Percentiles rank a stretch among this genome's conserved stretches.
Evolutionary conservation across 2,888 invertebrate species (phyloP).

Genomic region (Clostera curtula): DNA sequence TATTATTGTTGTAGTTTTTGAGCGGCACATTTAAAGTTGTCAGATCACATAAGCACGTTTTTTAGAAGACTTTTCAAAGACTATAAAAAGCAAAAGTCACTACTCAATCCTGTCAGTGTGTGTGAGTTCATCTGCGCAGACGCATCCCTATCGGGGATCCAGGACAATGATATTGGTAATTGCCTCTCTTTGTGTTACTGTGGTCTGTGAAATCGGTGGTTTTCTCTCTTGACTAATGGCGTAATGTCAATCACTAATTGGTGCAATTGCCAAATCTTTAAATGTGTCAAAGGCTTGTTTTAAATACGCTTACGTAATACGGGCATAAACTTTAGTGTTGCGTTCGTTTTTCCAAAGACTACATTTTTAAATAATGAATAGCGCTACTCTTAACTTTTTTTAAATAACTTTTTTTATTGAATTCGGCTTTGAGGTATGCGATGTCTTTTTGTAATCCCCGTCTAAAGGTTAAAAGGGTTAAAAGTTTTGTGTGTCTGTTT

Average conservation of each 20-base stretch:
- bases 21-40: constrained; percentile 26
- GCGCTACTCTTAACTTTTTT: too few species aligned
- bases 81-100: constrained; percentile 59
- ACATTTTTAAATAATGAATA: too few species aligned
- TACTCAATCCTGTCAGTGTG: constrained; percentile 43
- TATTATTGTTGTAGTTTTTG: constrained; percentile 1
- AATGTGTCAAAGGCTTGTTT: too few species aligned
- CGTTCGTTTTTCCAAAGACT: too few species aligned
- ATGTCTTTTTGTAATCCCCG: too few species aligned
- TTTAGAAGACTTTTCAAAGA: constrained; percentile 52
- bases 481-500: too few species aligned
- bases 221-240: constrained; percentile 3
- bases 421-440: too few species aligned
- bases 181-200: constrained; percentile 22
- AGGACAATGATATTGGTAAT: constrained; percentile 53
- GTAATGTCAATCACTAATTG: constrained; percentile 4
- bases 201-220: constrained; percentile 26
- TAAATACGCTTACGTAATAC: too few species aligned
- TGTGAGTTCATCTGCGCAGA: constrained; percentile 38
- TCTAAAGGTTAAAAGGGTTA: too few species aligned
- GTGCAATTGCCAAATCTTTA: background rate
- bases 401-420: too few species aligned
- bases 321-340: too few species aligned
- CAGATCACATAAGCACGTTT: constrained; percentile 47
- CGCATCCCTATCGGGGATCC: constrained; percentile 31